These are phyloP conservation scores for Lucilia sericata DNA, from an alignment of 1,140 invertebrate genomes.

Conservation along the genomic window DNA sequence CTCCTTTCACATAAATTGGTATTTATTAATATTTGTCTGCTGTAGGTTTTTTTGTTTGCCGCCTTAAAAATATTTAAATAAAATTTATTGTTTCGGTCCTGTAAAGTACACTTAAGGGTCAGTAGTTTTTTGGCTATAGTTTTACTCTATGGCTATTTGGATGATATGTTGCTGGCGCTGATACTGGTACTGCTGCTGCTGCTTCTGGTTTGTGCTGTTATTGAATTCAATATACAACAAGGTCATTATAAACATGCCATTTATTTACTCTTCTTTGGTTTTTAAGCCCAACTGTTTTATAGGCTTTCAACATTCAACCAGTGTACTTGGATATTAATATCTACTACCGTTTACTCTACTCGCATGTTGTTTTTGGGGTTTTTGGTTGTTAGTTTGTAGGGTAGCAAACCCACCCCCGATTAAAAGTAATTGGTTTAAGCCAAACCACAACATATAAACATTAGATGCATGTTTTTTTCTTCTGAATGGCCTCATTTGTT, in stretches of 20 bases:
- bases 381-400: too few relatives aligned
- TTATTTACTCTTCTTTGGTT: slow-evolving; percentile 13
- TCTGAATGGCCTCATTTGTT: slow-evolving; percentile 8
- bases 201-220: not conserved
- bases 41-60: not conserved
- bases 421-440: slow-evolving; percentile 20
- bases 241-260: slow-evolving; percentile 13
- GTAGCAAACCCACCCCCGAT: not conserved
- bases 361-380: too few relatives aligned
- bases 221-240: slow-evolving; percentile 27
- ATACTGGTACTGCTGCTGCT: too few relatives aligned
- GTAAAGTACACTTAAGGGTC: slow-evolving; percentile 6
- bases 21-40: slow-evolving; percentile 6
- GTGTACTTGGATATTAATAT: not conserved
- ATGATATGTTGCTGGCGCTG: not conserved
- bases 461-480: slow-evolving; percentile 8
- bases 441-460: slow-evolving; percentile 21
- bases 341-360: not conserved
- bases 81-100: not conserved
- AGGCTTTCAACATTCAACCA: not conserved
- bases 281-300: slow-evolving; percentile 1
- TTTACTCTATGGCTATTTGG: not conserved
- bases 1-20: not conserved
- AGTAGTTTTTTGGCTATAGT: not conserved
- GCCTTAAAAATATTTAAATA: not conserved